Base-by-base conservation (phyloP, 2,113 vertebrate genomes). In the Silurus asotus region DNA sequence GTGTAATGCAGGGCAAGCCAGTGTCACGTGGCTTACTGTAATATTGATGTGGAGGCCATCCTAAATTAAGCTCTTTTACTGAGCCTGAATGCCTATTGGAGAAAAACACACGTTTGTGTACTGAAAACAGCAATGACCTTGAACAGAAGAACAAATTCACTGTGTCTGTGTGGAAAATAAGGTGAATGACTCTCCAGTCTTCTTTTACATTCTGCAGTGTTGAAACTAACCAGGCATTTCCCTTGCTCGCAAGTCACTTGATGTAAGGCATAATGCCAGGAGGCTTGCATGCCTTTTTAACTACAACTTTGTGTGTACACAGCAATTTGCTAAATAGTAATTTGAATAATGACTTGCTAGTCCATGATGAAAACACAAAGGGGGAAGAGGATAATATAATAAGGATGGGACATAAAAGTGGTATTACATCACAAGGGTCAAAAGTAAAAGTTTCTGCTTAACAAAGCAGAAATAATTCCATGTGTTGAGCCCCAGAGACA, bases 51-150 rank as follows among this genome's bases (percentile, higher is more conserved):
- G 51, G 49, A 65, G 70, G 69, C 49, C 23, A 58, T 72, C 19
- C 86, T 87, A 82, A 87, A 67, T 87, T 77, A 87, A 82, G 70
- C 49, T 48, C 14, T 65, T 83, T 75, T 86, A 76, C 61, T 17
- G 11, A 81, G 48, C 17, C 56, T 77, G 80, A 17, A 77, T 87
- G 61, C 58, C 59, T 51, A 67, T 45, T n/a, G 28, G 70, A 81
- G 2, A 77, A 76, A 82, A 86, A 67, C 28, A 81, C n/a, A 49
- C 23, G 48, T 82, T 82, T 82, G 72, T 51, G 58, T 55, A 82
- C 20, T 76, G 58, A 74, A 87, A 56, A 87, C 70, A 53, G 7
- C 19, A 76, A 49, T 56, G 85, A 10, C 70, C 49, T 48, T 81
- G 76, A 86, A 84, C 74, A 53, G 65, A 80, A 72, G 55, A 70